phyloP scores from a whole-genome alignment of 2,113 vertebrate genomes.

The Pseudopodoces humilis region DNA sequence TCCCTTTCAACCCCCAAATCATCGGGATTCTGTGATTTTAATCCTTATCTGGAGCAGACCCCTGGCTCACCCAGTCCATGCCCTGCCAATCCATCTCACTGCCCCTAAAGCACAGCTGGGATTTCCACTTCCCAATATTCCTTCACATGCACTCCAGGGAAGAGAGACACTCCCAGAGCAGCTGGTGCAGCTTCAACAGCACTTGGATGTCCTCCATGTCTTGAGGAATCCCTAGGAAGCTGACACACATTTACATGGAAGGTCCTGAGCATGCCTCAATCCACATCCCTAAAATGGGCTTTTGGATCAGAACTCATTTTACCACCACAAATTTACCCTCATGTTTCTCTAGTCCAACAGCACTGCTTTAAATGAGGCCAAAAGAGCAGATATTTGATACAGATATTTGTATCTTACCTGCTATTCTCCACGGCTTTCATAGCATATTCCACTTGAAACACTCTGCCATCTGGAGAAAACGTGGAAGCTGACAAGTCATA shows the following conservation, averaged over 20 bases:
- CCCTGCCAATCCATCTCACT: fast-evolving
- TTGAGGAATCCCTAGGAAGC: neutral
- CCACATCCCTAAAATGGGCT: neutral
- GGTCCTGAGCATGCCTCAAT: neutral
- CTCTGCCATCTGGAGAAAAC: constrained; percentile 96
- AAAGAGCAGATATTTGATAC: neutral
- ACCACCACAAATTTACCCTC: neutral
- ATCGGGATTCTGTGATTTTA: neutral
- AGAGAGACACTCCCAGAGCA: neutral
- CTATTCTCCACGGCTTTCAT: constrained; percentile 99
- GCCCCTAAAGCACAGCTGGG: neutral
- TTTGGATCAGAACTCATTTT: neutral
- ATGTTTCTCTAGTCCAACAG: neutral
- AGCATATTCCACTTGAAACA: constrained; percentile 98
- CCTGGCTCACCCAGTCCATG: neutral
- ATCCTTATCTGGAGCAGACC: neutral
- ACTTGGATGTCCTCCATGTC: neutral
- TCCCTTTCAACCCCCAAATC: neutral
- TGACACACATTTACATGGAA: neutral
- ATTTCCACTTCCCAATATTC: neutral
- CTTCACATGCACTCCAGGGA: neutral
- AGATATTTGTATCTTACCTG: constrained; percentile 78
- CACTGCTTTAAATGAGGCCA: neutral
- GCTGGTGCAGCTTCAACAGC: neutral
- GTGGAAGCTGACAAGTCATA: constrained; percentile 98